Evolutionary conservation across 2,797 vertebrate genomes (phyloP), one percentile per base, ranked within the genome.

Genomic region (Eulemur mongoz): DNA sequence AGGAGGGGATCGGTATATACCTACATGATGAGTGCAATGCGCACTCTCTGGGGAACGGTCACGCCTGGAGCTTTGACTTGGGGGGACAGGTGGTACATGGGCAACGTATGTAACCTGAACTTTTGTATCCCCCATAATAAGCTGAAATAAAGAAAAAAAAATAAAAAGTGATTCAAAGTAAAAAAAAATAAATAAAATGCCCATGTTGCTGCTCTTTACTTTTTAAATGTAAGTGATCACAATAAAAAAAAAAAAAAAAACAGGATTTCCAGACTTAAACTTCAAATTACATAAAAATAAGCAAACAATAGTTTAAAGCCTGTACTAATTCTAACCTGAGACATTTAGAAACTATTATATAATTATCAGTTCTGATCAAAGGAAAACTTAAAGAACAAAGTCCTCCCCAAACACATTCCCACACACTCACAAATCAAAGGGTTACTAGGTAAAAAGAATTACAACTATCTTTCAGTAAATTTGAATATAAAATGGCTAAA

Each of bases 281-380:
- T 82, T 89, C 61, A 93, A 82, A 96, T 73, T 85, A 79, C 67
- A 84, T 52, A 61, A 54, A 82, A 69, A 72, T 50, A 95, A 79
- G 50, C 30, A 63, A 94, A 75, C 14, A 61, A 43, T 4, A 73
- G 38, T 86, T 93, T 82, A 63, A 91, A 89, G 52, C 35, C 17
- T 67, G 4, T 82, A 50, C 40, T 91, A 76, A 85, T 81, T 96
- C 38, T 86, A 70, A 95, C 45, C 13, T 61, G n/a, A 40, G 43
- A 82, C 45, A 92, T 70, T 93, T 48, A 95, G 73, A 94, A 94
- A 88, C 40, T 40, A 12, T 20, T 22, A 54, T 54, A 54, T 32
- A 85, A 90, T 87, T 88, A 81, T 79, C 59, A 85, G 43, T 93
- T 94, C 69, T 79, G 45, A 50, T 82, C 25, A 91, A 95, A 95